Evolutionary conservation across 2,888 invertebrate species (phyloP), one percentile per base, ranked within the genome.

Genomic region (Conomelus anceps): DNA sequence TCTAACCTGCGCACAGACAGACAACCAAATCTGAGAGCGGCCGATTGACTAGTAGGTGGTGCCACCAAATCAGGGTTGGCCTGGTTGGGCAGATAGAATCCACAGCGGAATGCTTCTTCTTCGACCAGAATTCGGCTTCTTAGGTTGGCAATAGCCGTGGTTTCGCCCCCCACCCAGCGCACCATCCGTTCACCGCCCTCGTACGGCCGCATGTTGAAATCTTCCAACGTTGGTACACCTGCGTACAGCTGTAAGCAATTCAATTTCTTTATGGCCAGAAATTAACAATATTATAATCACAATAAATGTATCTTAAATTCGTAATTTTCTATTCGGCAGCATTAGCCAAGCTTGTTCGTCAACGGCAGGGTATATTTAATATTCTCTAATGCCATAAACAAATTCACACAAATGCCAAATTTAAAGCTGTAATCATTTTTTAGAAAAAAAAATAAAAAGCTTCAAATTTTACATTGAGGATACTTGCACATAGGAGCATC

Each of bases 21-120:
- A 92, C 96, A 96, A 22, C 96, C 96, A 92, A 96, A 96, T 3
- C 96, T 94, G 4, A 97, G 93, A 86, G 96, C 96, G 0, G 96
- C 95, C 91, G 96, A 96, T 93, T 96, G 93, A 0, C 96, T 96
- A 90, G 95, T 95, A 0, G 96, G 95, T 3, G 95, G 94, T 0
- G 96, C 96, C 17, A 96, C 93, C 85, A 96, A 93, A 90, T 96
- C 96, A 0, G 96, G 96, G 91, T 93, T 94, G 3, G 95, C 95
- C 92, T 96, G 96, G 90, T 96, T 96, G 0, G 96, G 96, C 91
- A 96, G 93, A 91, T 95, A 95, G 17, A 94, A 95, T 0, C 96
- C 96, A 90, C 94, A 90, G 24, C 92, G 91, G 91, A 93, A 94
- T 1, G 94, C 93, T 91, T 92, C 91, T 90, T 92, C 92, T 91